Evolutionary conservation across 1,140 invertebrate genomes (phyloP), one percentile per base, ranked within the genome.

Genomic region (Tachypleus tridentatus): DNA sequence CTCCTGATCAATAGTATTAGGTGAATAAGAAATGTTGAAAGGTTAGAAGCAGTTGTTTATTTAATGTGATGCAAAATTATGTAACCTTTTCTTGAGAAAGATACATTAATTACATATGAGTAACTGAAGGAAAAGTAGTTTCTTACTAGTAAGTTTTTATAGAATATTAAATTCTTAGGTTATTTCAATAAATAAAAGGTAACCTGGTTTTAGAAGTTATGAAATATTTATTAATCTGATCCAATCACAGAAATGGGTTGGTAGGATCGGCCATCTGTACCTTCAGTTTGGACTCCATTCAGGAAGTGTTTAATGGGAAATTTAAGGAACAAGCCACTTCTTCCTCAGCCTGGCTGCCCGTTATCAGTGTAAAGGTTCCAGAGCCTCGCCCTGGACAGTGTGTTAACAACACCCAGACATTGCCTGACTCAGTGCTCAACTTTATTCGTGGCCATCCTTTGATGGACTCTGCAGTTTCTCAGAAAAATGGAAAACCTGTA

Each of bases 391-490:
- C 93, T 0, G 91, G 91, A 61, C 85, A 87, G 64, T 96, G 91
- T 77, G 87, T 90, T 68, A 91, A 93, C 73, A 88, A 93, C 73
- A 93, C 90, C 0, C 85, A 88, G 70, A 86, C 86, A 29, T 76
- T 93, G 61, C 87, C 88, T 4, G 82, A 82, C 78, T 87, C 86
- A 47, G 91, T 94, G 3, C 81, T 97, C 62, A 94, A 95, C 77
- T 97, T 97, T 78, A 93, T 97, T 72, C 86, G 90, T 70, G 90
- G 89, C n/a, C 93, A 98, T 80, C 91, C 94, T 9, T 79, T 97
- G 63, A 96, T 98, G 93, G 92, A 96, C 78, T 87, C 88, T 62
- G 89, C 92, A n/a, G 89, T 94, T 57, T 84, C 86, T 51, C 89
- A 92, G 74, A 87, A 89, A 73, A 86, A 88, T 76, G 87, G 89